A percentile compares a stretch with the other conserved stretches of the same genome.
phyloP scores from a whole-genome alignment of 2,113 vertebrate species.

The Struthio camelus region DNA sequence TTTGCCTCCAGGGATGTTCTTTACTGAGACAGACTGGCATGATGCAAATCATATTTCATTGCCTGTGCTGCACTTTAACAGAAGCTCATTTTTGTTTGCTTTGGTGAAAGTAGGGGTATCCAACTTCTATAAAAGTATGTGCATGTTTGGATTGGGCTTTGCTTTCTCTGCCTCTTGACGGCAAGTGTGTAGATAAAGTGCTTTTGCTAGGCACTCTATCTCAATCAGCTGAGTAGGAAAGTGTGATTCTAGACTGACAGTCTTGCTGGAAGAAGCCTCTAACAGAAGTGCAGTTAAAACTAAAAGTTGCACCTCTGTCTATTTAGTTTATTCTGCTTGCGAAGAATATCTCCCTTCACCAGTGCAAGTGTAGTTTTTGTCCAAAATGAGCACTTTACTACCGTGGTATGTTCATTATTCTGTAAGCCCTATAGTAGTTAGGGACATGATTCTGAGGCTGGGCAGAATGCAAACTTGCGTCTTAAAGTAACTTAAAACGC shows the following conservation, averaged over 20 bases:
- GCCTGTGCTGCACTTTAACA: neutral
- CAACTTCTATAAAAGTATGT: neutral
- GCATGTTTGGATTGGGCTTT: neutral
- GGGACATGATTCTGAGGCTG: neutral
- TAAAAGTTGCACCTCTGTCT: neutral
- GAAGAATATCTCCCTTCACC: neutral
- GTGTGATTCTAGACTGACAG: neutral
- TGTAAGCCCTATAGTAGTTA: neutral
- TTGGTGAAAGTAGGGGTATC: neutral
- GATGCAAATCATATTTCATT: neutral
- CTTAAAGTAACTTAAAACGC: neutral
- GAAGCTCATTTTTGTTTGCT: slow-evolving; percentile 13
- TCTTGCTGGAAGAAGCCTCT: neutral
- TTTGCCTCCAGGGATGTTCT: neutral
- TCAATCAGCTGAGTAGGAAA: neutral
- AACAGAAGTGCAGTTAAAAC: neutral
- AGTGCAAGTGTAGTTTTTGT: neutral
- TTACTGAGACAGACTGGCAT: neutral
- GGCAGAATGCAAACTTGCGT: neutral
- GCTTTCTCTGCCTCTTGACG: neutral
- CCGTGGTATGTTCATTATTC: fast-evolving
- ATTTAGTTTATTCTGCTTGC: neutral
- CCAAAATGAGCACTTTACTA: neutral
- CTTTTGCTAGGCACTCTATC: neutral
- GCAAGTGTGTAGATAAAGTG: neutral